Evolutionary conservation across 2,797 vertebrate species (phyloP), one percentile per base, ranked within the genome.

Genomic region (Muraenolepis orangiensis): DNA sequence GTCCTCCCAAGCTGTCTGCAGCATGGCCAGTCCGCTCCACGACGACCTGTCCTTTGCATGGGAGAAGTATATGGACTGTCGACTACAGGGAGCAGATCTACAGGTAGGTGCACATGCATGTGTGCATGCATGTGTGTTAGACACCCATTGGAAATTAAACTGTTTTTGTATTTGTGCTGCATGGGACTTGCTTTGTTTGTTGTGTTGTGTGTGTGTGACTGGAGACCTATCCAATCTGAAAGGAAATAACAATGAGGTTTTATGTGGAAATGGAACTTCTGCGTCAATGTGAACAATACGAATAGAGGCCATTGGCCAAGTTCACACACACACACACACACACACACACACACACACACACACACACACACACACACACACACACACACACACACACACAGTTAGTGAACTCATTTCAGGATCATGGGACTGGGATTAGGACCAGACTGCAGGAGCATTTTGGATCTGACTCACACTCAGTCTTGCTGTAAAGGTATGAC

Each of bases 11-110:
- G 73, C 67, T 38, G 76, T 72, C 81, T 80, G 81, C 70, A 82
- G 76, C 76, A 92, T 92, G 88, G 89, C 87, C 80, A 77, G 83
- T 78, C 83, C 83, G 61, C 91, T 85, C 78, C 87, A 89, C 80
- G 85, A 86, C 26, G 90, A 91, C 76, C 86, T 95, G 81, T 89
- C 88, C 10, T 92, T 87, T 42, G 91, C 93, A 64, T 95, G 94
- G 94, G 94, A 94, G 74, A 93, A 91, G 76, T 95, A 94, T 80
- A 92, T 92, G 90, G 93, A 95, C 78, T 93, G 91, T 73, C 88
- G 93, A 18, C 84, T 92, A 32, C 93, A 94, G 73, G 94, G 93
- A 87, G 92, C 92, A 1, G 93, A 94, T 78, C 87, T 93, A 80
- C 93, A 93, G 94, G 94, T 95, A 89, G 77, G 84, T 64, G 30